Evolutionary conservation across 1,140 invertebrate species (phyloP), one percentile per base, ranked within the genome.

Genomic region (Danaus plexippus): DNA sequence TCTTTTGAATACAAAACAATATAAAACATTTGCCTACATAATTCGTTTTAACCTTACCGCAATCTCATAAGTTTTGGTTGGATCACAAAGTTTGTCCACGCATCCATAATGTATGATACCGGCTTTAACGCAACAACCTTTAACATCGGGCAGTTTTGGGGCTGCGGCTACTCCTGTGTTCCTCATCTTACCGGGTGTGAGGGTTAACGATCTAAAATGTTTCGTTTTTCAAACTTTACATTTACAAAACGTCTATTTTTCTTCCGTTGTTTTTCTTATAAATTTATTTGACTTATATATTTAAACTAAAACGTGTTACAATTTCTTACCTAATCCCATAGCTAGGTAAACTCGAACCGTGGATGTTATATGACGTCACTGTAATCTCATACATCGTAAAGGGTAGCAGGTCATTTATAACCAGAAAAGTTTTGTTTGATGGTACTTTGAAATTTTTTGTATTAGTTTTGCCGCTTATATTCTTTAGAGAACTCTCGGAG

Each of bases 331-430:
- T 87, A n/a, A 94, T 78, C 8, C 89, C 88, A 55, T 92, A 90
- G 12, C 92, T 93, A 0, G 94, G 93, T 58, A 95, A 77, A 79
- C 93, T 94, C 0, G 89, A 89, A 0, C 94, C 94, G 65, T 92
- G 91, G 12, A 89, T 89, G 77, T 95, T 96, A 45, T 89, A 88
- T 0, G 93, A 91, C 1, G 89, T 90, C 9, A 95, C 90, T 0
- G 90, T 90, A 1, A 95, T 88, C 71, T 95, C 93, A 73, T 96
- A 95, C 93, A 95, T 94, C 12, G 93, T 95, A 66, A 92, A 92
- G 0, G 93, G 92, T 1, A 88, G 79, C 43, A 92, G 83, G 77
- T 90, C 87, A 50, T 89, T 89, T 2, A 94, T 66, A 0, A 90
- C 73, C 0, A 91, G 87, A 43, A 84, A 89, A 2, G 89, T 91